Evolutionary conservation across 1,140 invertebrate species (phyloP), one percentile per base, ranked within the genome.

Genomic region (Phocides pigmalion): DNA sequence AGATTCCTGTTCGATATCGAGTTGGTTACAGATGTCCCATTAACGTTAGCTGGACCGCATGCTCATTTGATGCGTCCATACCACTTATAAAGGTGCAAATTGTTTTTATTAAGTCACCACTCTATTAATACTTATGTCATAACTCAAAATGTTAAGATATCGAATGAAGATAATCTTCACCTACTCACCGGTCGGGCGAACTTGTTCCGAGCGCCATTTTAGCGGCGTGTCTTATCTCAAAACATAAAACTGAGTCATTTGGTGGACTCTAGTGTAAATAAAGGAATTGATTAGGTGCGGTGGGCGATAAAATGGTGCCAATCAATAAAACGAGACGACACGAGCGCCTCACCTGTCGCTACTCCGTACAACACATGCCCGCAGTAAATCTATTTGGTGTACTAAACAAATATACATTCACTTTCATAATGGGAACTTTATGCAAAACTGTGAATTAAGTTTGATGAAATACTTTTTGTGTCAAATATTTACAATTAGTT

Each of bases 281-380:
- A 47, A 59, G 56, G 56, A 47, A 59, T 47, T 59, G 56, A 59
- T 47, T 59, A 59, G 42, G 50, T 39, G 50, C 16, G 53, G 37
- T 58, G 39, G 32, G 20, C 42, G 56, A 59, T 59, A 59, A 47
- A 46, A 20, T 39, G 22, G 39, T 32, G 42, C 42, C 42, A 59
- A 59, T 59, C 56, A 59, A 59, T 59, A 59, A 59, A 39, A 59
- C 42, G 16, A 46, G 22, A 47, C n/a, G n/a, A n/a, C 56, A 19
- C 20, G 15, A 32, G 39, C 50, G 3, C 37, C 14, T 44, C 53
- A 58, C 53, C 53, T 58, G 53, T 44, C 39, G 46, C 5, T 28
- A 14, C 22, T 2, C 2, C 44, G 19, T 15, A 17, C 6, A 11
- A 49, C 46, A 49, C 46, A 49, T 49, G 46, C 20, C 46, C 4